Conservation (phyloP, 2,888 invertebrate genomes). For the Philopedon plagiatum region DNA sequence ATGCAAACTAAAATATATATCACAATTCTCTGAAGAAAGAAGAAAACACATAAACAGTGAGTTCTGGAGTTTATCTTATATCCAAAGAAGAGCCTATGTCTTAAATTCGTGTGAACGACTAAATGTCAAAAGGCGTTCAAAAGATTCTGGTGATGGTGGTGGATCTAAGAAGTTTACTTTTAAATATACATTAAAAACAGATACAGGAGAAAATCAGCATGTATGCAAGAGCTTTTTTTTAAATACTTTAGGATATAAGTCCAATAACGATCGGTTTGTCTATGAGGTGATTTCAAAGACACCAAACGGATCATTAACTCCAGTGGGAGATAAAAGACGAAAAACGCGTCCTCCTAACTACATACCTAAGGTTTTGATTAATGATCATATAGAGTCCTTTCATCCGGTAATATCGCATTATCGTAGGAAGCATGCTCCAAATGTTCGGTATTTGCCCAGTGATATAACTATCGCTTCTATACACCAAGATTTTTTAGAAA, state of each 20-base stretch:
- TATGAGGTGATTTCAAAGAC: slow-evolving; percentile 29
- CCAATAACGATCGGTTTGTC: slow-evolving; percentile 29
- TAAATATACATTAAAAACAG: neutral
- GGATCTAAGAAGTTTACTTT: neutral
- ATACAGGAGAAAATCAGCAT: neutral
- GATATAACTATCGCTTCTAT: no score
- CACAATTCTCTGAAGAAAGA: slow-evolving; percentile 25
- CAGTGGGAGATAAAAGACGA: slow-evolving; percentile 25
- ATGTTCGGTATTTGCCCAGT: no score
- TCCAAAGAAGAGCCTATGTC: slow-evolving; percentile 31
- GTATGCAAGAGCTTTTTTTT: neutral
- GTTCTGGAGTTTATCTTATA: slow-evolving; percentile 31
- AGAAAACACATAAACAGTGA: slow-evolving; percentile 12
- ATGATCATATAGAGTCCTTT: slow-evolving; percentile 32
- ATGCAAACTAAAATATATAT: slow-evolving; percentile 29
- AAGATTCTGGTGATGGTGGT: neutral
- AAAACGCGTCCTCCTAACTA: slow-evolving; percentile 28
- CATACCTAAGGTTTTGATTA: slow-evolving; percentile 30
- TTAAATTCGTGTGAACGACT: slow-evolving; percentile 26
- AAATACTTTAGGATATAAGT: slow-evolving; percentile 33
- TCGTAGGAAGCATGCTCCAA: no score
- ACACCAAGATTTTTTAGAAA: slow-evolving; percentile 52
- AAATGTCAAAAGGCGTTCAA: slow-evolving; percentile 18
- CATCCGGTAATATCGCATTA: slow-evolving; percentile 50
- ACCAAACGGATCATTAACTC: slow-evolving; percentile 1